Conservation (phyloP, 2,888 invertebrate genomes). For the Biston stratarius region DNA sequence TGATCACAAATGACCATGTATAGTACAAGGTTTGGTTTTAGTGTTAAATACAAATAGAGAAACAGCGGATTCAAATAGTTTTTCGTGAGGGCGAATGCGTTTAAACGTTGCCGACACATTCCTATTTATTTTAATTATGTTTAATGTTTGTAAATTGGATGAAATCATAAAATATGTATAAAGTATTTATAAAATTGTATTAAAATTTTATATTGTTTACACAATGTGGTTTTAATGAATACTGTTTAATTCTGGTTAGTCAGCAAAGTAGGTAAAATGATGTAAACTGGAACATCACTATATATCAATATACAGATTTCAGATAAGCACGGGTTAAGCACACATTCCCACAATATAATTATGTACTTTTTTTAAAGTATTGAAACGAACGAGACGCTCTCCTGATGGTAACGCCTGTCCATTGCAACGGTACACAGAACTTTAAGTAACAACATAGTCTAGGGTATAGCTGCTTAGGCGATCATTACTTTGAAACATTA, state of each 20-base stretch:
- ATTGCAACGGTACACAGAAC: too few relatives aligned
- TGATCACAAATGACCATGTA: too few relatives aligned
- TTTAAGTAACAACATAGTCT: too few relatives aligned
- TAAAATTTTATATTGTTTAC: constrained; percentile 16
- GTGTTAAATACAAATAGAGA: neutral
- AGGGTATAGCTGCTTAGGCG: too few relatives aligned
- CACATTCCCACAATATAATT: too few relatives aligned
- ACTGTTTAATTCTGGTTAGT: neutral
- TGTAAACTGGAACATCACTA: neutral
- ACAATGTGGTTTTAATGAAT: neutral
- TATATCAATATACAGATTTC: too few relatives aligned
- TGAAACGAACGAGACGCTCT: too few relatives aligned
- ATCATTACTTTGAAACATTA: too few relatives aligned
- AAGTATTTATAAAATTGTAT: constrained; percentile 8
- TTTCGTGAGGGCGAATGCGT: neutral
- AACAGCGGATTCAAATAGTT: neutral
- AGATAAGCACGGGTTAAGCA: too few relatives aligned
- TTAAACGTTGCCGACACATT: constrained; percentile 1
- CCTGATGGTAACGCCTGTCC: too few relatives aligned
- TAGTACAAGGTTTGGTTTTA: neutral
- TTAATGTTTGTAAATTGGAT: neutral
- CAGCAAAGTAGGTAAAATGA: neutral
- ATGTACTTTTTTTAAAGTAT: too few relatives aligned
- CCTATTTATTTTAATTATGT: neutral
- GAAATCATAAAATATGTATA: constrained; percentile 5